Conservation (phyloP, 1,140 invertebrate species). For the Plectrocnemia conspersa region DNA sequence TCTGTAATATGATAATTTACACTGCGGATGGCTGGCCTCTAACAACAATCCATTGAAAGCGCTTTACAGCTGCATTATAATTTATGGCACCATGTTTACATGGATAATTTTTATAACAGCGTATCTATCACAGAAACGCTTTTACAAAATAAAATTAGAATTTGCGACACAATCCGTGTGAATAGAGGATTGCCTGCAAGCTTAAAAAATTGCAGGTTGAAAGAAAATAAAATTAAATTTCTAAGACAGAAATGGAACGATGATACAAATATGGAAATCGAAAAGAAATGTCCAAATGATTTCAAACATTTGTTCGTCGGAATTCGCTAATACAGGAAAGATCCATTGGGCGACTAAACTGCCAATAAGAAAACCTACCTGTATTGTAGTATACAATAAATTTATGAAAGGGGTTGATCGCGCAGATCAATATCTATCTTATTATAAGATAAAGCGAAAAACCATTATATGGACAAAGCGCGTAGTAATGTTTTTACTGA, state of each 20-base stretch:
- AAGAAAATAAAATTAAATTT: not conserved
- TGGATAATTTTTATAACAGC: not conserved
- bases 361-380: not conserved
- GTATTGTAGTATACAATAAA: not conserved
- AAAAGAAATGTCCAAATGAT: constrained; percentile 1
- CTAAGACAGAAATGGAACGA: not conserved
- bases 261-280: not conserved
- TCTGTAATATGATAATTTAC: constrained; percentile 33
- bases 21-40: constrained; percentile 23
- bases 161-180: not conserved
- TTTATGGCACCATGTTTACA: no score
- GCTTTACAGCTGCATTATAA: constrained; percentile 2
- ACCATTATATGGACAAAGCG: not conserved
- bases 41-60: not conserved
- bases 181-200: not conserved
- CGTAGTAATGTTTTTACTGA: not conserved
- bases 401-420: constrained; percentile 5
- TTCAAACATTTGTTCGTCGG: not conserved
- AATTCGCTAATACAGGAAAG: not conserved
- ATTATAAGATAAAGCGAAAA: not conserved
- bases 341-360: not conserved
- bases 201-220: not conserved
- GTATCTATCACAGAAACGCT: not conserved
- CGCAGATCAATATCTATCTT: not conserved
- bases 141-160: not conserved